Evolutionary conservation across 2,113 vertebrate species (phyloP).

Genomic region (Lycocorax pyrrhopterus): DNA sequence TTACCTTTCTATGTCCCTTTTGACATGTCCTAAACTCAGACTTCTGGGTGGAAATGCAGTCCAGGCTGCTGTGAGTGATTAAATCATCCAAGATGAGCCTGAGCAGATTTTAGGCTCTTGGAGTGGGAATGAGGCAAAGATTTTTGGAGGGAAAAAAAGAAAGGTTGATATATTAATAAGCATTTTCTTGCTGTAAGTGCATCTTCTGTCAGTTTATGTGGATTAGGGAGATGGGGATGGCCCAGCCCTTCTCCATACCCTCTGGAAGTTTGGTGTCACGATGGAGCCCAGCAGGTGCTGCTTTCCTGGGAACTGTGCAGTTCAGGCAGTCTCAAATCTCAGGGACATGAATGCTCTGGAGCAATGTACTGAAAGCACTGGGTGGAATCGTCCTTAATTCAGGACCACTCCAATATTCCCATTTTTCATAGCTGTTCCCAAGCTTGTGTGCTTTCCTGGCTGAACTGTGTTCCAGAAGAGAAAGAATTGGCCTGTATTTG

Average conservation of each 20-base stretch:
- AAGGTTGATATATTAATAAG: not conserved
- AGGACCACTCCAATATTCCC: not conserved
- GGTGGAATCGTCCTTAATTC: not conserved
- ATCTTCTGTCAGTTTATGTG: not conserved
- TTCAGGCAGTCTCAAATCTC: not conserved
- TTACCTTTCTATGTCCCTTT: not conserved
- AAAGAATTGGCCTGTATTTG: not conserved
- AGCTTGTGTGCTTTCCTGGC: not conserved
- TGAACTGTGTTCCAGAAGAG: not conserved
- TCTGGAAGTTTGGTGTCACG: not conserved
- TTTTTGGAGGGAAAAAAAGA: not conserved
- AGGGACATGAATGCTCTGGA: not conserved
- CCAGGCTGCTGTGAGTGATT: not conserved
- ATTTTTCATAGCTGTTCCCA: conserved; percentile 11
- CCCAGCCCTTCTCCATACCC: not conserved
- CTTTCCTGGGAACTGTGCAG: not conserved
- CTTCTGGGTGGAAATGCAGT: not conserved
- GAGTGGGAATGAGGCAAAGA: not conserved
- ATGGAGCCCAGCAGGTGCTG: not conserved
- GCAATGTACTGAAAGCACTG: not conserved
- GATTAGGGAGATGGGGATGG: not conserved
- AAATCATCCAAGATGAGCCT: not conserved
- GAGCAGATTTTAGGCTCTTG: not conserved
- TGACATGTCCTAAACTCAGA: not conserved
- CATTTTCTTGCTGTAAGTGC: not conserved